Conservation (phyloP, 2,797 vertebrate species). For the Melanotaenia parkinsoni region DNA sequence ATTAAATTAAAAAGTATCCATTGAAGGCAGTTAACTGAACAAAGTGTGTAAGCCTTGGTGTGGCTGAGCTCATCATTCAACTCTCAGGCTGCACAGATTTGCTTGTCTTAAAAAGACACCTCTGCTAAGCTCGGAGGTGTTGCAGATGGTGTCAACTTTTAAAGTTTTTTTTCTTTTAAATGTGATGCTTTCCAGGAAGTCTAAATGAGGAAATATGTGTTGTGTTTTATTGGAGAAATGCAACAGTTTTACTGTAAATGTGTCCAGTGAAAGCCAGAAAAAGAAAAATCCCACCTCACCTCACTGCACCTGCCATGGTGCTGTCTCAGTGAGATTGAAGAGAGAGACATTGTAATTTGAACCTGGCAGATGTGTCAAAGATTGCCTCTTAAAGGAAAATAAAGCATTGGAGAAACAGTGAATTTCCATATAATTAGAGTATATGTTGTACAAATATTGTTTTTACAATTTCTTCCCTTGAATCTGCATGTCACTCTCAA, state of each 20-base stretch:
- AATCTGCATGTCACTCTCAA: no score
- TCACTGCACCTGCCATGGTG: conserved; percentile 8
- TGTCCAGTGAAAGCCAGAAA: background rate
- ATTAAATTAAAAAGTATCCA: background rate
- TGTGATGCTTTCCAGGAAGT: no score
- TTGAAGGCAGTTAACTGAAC: background rate
- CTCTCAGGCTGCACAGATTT: conserved; percentile 25
- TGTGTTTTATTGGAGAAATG: background rate
- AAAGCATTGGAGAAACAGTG: background rate
- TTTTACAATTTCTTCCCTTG: no score
- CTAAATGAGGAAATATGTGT: no score
- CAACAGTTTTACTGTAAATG: background rate
- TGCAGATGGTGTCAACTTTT: background rate
- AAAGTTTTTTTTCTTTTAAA: background rate
- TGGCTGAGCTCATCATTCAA: conserved; percentile 17
- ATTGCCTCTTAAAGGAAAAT: background rate
- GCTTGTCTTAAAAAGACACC: conserved; percentile 14
- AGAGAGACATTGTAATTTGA: conserved; percentile 17
- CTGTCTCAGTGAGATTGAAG: conserved; percentile 16
- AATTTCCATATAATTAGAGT: background rate
- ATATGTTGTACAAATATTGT: background rate
- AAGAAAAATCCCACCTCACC: background rate
- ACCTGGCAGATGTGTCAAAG: conserved; percentile 31
- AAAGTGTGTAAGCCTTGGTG: background rate
- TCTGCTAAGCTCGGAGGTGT: conserved; percentile 18